Evolutionary conservation across 37 sponge, comb jelly and placozoan species (phyloP).

Genomic region (Tethya wilhelma): DNA sequence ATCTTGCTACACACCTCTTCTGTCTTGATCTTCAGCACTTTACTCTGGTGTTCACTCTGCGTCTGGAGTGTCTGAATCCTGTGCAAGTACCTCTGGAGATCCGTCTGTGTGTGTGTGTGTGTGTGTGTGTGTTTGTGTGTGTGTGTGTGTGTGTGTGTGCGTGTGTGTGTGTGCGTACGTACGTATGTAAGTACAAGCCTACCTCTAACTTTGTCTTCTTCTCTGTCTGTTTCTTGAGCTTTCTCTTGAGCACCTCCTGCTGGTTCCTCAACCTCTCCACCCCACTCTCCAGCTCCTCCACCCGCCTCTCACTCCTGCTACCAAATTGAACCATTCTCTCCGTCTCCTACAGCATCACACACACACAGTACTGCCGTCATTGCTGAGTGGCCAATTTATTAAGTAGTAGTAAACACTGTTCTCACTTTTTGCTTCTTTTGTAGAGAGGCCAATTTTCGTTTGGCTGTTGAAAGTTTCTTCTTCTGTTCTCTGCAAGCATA

Average conservation of each 20-base stretch:
- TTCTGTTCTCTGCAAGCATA: conserved; percentile 26
- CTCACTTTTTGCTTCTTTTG: conserved; percentile 37
- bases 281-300: conserved; percentile 32
- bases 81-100: conserved; percentile 30
- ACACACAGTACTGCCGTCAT: background rate
- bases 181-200: background rate
- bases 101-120: conserved; percentile 16
- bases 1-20: conserved; percentile 61
- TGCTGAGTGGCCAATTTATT: background rate
- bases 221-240: conserved; percentile 28
- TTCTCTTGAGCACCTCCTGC: conserved; percentile 21
- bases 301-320: conserved; percentile 12
- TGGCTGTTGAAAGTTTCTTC: conserved; percentile 21
- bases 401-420: background rate
- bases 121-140: no score
- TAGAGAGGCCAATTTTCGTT: conserved; percentile 29
- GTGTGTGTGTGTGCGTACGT: background rate
- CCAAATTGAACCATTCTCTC: conserved; percentile 19
- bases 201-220: conserved; percentile 37
- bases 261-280: conserved; percentile 46
- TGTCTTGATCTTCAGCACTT: conserved; percentile 45
- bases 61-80: conserved; percentile 2
- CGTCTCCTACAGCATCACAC: conserved; percentile 18
- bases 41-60: conserved; percentile 37
- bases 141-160: no score